These are phyloP conservation scores for Gallirallus australis DNA, from an alignment of 2,797 vertebrate genomes.

Conservation along the genomic window DNA sequence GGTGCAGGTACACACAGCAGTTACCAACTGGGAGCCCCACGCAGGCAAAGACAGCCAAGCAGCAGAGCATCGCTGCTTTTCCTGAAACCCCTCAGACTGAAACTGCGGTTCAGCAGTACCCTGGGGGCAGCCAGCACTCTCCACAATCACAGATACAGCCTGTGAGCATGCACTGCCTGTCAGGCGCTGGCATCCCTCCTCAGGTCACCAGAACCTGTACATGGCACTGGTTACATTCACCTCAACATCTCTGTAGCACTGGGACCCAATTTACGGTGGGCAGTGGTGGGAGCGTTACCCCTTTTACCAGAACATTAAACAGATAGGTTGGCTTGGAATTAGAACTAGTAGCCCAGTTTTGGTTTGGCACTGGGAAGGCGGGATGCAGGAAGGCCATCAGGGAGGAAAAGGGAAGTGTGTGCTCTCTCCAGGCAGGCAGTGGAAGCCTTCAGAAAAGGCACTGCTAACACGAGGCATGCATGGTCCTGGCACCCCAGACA, in stretches of 20 bases:
- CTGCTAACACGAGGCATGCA: not conserved
- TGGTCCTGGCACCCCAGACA: not conserved
- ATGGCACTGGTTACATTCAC: too few species aligned
- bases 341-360: not conserved
- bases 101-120: not conserved
- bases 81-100: not conserved
- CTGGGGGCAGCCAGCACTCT: not conserved
- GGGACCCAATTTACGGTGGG: not conserved
- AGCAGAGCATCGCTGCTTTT: not conserved
- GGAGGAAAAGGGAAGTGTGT: not conserved
- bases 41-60: not conserved
- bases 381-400: not conserved
- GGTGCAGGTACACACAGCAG: not conserved
- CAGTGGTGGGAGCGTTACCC: not conserved
- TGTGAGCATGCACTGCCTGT: not conserved
- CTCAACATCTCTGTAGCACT: not conserved
- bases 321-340: not conserved
- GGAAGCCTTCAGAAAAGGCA: not conserved
- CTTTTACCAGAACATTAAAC: not conserved
- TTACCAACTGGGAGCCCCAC: not conserved
- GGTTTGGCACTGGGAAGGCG: not conserved
- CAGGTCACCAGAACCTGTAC: not conserved
- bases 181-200: not conserved
- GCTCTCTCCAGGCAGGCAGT: not conserved
- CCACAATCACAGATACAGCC: not conserved